phyloP scores from a whole-genome alignment of 1,140 invertebrate genomes.

The Zaprionus kolodkinae region DNA sequence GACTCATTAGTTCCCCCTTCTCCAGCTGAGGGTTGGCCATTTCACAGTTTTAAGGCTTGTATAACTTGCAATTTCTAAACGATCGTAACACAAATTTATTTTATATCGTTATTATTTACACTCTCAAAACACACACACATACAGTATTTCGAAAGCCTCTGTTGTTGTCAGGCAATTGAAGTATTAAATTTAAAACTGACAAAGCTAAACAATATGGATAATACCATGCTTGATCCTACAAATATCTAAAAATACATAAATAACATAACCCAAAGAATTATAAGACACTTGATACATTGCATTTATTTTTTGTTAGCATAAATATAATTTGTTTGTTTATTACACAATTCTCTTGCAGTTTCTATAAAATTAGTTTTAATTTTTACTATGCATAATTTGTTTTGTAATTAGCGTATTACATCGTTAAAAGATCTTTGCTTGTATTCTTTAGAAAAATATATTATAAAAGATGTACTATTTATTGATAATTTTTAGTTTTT shows the following conservation, averaged over 20 bases:
- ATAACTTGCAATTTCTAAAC: slow-evolving; percentile 36
- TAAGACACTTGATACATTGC: slow-evolving; percentile 46
- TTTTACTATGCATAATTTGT: slow-evolving; percentile 17
- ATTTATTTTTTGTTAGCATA: slow-evolving; percentile 43
- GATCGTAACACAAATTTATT: slow-evolving; percentile 1
- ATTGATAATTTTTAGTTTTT: slow-evolving; percentile 5
- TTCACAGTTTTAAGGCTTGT: neutral
- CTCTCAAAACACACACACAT: slow-evolving; percentile 4
- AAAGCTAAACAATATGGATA: neutral
- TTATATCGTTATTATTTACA: neutral
- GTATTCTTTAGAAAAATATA: slow-evolving; percentile 43
- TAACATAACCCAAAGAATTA: neutral
- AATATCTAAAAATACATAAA: neutral
- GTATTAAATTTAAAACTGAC: neutral
- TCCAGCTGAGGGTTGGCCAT: slow-evolving; percentile 84
- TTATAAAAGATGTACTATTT: slow-evolving; percentile 22
- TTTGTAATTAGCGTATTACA: slow-evolving; percentile 30
- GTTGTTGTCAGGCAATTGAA: neutral
- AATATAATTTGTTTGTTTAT: slow-evolving; percentile 23
- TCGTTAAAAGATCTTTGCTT: slow-evolving; percentile 86
- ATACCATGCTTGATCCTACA: neutral
- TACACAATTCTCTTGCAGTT: slow-evolving; percentile 21
- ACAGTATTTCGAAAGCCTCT: neutral
- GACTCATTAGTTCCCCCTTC: slow-evolving; percentile 96
- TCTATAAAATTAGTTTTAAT: slow-evolving; percentile 7